A percentile compares a stretch with the other conserved stretches of the same genome.
Evolutionary conservation across 2,888 invertebrate species (phyloP).

Genomic region (Sycophila texana): DNA sequence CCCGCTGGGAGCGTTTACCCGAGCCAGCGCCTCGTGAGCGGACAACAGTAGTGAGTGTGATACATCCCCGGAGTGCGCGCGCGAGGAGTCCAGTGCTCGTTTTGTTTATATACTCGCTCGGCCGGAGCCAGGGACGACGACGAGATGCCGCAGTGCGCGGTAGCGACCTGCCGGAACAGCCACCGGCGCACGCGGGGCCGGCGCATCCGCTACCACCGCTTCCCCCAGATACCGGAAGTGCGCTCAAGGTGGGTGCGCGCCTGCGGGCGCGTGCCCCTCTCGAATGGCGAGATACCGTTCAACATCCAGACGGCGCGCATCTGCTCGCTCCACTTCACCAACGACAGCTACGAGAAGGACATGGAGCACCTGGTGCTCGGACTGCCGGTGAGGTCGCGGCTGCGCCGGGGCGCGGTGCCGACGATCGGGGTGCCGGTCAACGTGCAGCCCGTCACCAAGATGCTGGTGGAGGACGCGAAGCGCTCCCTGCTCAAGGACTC

Average conservation of each 20-base stretch:
- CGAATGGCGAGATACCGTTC: conserved; percentile 73
- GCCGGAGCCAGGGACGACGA: conserved; percentile 49
- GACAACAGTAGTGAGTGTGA: not conserved
- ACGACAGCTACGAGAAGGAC: conserved; percentile 78
- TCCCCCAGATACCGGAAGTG: conserved; percentile 78
- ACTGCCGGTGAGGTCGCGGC: conserved; percentile 77
- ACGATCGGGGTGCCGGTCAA: conserved; percentile 74
- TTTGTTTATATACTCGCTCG: not conserved
- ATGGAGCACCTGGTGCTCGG: conserved; percentile 78
- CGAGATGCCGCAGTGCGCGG: conserved; percentile 80
- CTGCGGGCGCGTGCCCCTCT: conserved; percentile 77
- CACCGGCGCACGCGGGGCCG: conserved; percentile 79
- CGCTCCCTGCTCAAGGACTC: conserved; percentile 71
- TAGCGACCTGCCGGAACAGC: conserved; percentile 78
- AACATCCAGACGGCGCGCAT: conserved; percentile 79
- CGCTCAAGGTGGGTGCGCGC: conserved; percentile 77
- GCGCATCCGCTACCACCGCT: conserved; percentile 79
- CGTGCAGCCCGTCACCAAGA: conserved; percentile 73
- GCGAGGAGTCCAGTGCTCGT: not conserved
- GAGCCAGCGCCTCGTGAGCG: too few species aligned
- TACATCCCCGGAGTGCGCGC: not conserved
- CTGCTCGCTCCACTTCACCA: conserved; percentile 78
- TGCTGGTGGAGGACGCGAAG: conserved; percentile 72
- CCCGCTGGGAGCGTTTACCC: not conserved
- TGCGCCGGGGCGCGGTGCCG: conserved; percentile 78